phyloP scores from a whole-genome alignment of 2,888 invertebrate genomes.

The Tineola bisselliella region DNA sequence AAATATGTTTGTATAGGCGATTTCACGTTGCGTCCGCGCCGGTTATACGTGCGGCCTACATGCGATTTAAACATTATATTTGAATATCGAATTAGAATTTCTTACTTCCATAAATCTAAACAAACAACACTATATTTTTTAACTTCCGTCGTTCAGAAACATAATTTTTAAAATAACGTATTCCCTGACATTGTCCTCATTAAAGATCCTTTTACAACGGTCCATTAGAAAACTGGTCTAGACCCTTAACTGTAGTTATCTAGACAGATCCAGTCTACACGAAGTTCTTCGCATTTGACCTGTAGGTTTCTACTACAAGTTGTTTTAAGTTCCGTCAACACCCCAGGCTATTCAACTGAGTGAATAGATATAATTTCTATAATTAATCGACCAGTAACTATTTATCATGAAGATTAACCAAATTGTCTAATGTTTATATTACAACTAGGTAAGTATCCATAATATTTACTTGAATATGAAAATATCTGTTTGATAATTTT shows the following conservation, averaged over 20 bases:
- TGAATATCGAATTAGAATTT: background rate
- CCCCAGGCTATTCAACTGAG: background rate
- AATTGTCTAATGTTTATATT: too few relatives aligned
- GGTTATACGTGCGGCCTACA: conserved; percentile 33
- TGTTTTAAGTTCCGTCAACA: background rate
- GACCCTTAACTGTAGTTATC: background rate
- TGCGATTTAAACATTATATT: conserved; percentile 4
- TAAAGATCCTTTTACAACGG: background rate
- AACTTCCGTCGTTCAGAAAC: background rate
- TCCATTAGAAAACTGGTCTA: background rate
- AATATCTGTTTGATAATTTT: too few relatives aligned
- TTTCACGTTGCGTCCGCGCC: conserved; percentile 40
- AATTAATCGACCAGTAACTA: too few relatives aligned
- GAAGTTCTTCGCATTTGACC: background rate
- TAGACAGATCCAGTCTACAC: background rate
- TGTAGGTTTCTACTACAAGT: background rate
- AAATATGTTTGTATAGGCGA: conserved; percentile 40
- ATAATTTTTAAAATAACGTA: too few relatives aligned
- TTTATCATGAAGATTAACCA: too few relatives aligned
- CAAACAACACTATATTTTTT: background rate
- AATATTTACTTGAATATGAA: too few relatives aligned
- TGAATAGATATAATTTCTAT: too few relatives aligned
- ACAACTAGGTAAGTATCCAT: too few relatives aligned
- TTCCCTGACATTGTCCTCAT: background rate
- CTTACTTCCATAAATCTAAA: background rate